Conservation (phyloP, 2,113 vertebrate genomes). For the Thalassarche chlororhynchos region DNA sequence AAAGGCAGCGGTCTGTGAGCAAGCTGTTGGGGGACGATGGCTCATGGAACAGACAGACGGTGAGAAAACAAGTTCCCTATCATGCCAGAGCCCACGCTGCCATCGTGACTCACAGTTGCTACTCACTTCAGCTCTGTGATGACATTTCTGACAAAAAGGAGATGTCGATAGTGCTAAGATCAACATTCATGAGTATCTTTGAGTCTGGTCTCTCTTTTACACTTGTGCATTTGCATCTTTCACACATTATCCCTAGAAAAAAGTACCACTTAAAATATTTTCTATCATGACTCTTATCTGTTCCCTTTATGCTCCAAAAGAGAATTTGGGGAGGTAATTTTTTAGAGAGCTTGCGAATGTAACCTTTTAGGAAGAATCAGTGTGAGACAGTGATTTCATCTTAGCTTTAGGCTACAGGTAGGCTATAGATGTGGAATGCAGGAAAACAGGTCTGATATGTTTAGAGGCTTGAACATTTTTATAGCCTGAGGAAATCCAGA, state of each 20-base stretch:
- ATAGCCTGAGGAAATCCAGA: constrained; percentile 3
- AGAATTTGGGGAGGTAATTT: not conserved
- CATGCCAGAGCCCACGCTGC: not conserved
- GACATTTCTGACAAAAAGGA: not conserved
- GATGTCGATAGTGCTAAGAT: not conserved
- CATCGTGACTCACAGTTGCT: not conserved
- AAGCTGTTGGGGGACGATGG: not conserved
- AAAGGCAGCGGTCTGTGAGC: not conserved
- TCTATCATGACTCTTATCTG: not conserved
- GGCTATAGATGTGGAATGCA: not conserved
- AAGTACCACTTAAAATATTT: not conserved
- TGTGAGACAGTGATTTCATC: not conserved
- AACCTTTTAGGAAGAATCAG: not conserved
- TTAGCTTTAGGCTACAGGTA: not conserved
- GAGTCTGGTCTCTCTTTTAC: not conserved
- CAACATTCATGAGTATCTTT: not conserved
- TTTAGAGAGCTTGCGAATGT: not conserved
- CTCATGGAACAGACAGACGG: not conserved
- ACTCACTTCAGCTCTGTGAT: not conserved
- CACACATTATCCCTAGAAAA: not conserved
- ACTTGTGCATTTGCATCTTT: not conserved
- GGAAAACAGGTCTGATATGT: not conserved
- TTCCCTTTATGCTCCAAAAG: not conserved
- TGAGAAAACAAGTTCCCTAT: not conserved
- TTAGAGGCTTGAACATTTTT: not conserved